phyloP scores from a whole-genome alignment of 2,888 invertebrate genomes.

The Corbicula japonica region DNA sequence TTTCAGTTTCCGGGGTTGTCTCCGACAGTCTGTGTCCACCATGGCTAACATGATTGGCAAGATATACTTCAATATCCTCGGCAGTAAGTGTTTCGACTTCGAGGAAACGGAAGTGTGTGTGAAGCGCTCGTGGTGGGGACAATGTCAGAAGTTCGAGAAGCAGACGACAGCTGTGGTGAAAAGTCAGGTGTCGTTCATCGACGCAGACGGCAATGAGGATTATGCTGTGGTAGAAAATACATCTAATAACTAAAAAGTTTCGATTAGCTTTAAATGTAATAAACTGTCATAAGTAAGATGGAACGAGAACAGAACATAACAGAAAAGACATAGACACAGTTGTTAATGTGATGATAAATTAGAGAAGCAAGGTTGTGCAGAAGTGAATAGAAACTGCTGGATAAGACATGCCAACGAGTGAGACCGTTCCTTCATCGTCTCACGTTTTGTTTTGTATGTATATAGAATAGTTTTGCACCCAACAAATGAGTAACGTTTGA shows the following conservation, averaged over 20 bases:
- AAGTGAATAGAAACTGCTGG: background rate
- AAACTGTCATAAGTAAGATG: background rate
- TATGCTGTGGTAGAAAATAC: constrained; percentile 15
- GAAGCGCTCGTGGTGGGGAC: constrained; percentile 93
- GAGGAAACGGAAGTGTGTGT: constrained; percentile 93
- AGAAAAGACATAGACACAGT: background rate
- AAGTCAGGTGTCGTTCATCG: constrained; percentile 54
- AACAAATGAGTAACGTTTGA: too few relatives aligned
- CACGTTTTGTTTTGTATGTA: too few relatives aligned
- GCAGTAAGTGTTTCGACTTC: constrained; percentile 96
- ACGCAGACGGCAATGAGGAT: constrained; percentile 33
- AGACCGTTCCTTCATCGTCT: too few relatives aligned
- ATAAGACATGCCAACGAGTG: background rate
- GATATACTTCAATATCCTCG: constrained; percentile 98
- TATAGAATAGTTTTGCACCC: too few relatives aligned
- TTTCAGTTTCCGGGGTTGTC: constrained; percentile 95
- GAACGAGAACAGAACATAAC: background rate
- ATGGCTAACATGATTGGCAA: constrained; percentile 91
- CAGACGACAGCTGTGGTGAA: constrained; percentile 71
- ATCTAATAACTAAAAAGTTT: background rate
- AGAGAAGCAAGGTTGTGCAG: background rate
- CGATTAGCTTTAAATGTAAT: background rate
- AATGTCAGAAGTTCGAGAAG: constrained; percentile 88
- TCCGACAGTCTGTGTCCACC: constrained; percentile 94
- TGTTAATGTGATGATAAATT: background rate